Evolutionary conservation across 2,888 invertebrate genomes (phyloP).

Genomic region (Tenodera sinensis): DNA sequence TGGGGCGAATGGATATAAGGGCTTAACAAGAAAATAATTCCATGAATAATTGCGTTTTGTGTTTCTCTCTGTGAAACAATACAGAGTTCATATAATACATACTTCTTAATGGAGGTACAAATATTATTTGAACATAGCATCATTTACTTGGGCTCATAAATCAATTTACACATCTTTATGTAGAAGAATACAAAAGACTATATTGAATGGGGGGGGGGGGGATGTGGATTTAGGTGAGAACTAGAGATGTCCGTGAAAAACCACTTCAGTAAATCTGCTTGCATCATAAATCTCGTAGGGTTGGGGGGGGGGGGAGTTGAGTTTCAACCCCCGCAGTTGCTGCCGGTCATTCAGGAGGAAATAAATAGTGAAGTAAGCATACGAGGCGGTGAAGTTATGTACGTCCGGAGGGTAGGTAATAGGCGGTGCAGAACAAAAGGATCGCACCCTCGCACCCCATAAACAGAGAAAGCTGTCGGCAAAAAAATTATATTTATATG

Average conservation of each 20-base stretch:
- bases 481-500: background rate
- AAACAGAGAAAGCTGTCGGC: background rate
- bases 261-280: background rate
- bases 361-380: background rate
- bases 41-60: background rate
- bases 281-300: background rate
- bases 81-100: background rate
- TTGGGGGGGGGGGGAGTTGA: no score
- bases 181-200: background rate
- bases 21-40: background rate
- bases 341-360: background rate
- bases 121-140: background rate
- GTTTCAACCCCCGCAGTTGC: background rate
- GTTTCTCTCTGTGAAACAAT: background rate
- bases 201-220: background rate
- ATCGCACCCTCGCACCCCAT: background rate
- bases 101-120: background rate
- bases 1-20: background rate
- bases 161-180: background rate
- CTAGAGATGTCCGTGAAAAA: background rate
- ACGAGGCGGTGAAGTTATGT: background rate
- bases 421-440: background rate
- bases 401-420: background rate
- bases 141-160: background rate
- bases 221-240: background rate